A percentile compares a stretch with the other conserved stretches of the same genome.
Conservation (phyloP, 2,888 invertebrate genomes). For the Rapana venosa region DNA sequence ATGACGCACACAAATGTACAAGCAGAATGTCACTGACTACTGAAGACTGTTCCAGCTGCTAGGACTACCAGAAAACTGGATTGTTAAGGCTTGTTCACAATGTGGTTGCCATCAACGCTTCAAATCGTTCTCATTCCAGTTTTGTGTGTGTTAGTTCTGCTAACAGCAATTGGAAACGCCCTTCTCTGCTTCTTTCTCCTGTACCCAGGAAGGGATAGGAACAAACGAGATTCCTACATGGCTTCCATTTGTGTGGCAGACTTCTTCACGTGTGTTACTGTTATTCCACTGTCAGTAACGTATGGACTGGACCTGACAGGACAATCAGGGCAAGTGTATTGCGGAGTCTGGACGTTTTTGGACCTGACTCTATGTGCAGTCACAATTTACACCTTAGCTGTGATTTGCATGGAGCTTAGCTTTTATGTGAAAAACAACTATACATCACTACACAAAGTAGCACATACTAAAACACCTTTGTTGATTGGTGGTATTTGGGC, state of each 20-base stretch:
- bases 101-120: not conserved
- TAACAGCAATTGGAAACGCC: conserved; percentile 29
- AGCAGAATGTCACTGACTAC: too few species aligned
- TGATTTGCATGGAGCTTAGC: conserved; percentile 36
- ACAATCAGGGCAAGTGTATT: not conserved
- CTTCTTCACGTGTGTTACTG: conserved; percentile 30
- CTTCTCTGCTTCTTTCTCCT: conserved; percentile 25
- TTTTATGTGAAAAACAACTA: conserved; percentile 24
- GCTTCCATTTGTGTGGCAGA: conserved; percentile 32
- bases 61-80: too few species aligned
- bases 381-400: conserved; percentile 28
- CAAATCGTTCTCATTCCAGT: not conserved
- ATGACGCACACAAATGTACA: too few species aligned
- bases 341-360: conserved; percentile 21
- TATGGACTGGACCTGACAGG: not conserved
- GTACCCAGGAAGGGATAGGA: not conserved
- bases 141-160: conserved; percentile 13
- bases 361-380: conserved; percentile 29
- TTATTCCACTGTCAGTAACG: conserved; percentile 20
- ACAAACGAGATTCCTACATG: conserved; percentile 14
- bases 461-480: not conserved
- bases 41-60: too few species aligned
- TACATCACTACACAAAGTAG: not conserved
- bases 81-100: not conserved
- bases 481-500: conserved; percentile 14